Evolutionary conservation across 2,888 invertebrate genomes (phyloP), one percentile per base, ranked within the genome.

Genomic region (Meiosimyza platycephala): DNA sequence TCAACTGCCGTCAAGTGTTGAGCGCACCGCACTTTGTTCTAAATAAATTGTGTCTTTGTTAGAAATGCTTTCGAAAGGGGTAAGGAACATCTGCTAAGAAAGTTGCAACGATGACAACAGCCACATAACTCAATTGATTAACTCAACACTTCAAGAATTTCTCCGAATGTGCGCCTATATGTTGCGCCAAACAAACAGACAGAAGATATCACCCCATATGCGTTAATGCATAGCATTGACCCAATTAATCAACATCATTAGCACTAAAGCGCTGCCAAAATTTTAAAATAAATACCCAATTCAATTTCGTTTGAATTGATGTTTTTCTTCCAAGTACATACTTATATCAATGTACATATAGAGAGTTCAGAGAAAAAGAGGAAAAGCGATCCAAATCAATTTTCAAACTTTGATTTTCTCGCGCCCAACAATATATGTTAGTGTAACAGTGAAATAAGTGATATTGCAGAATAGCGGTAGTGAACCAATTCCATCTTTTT

Each of bases 211-310:
- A 9, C 51, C 7, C 51, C 28, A n/a, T 0, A 13, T 15, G 28
- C 28, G 62, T 47, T n/a, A n/a, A 1, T 12, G 16, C 16, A n/a
- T 47, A 57, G 80, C 80, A 80, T 74, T 82, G 82, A 83, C 83
- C 82, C 81, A 83, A 82, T 82, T 83, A 83, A 82, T 82, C 82
- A 82, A 80, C 77, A 78, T 82, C 83, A 79, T 82, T 81, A 79
- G 79, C 81, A 76, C 59, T 7, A 28, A 22, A 22, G 63, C n/a
- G 48, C 18, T 16, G 22, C 11, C 13, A 16, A 50, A 63, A 18
- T 33, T 62, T 22, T 40, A 60, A 60, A 60, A 28, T 1, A 28
- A 28, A 28, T 28, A 28, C 28, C 28, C 28, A 28, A 28, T 28
- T 28, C 28, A 28, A 28, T 28, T 28, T 28, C 3, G 3, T 3